Conservation (phyloP, 2,797 vertebrate genomes). For the Balearica regulorum region DNA sequence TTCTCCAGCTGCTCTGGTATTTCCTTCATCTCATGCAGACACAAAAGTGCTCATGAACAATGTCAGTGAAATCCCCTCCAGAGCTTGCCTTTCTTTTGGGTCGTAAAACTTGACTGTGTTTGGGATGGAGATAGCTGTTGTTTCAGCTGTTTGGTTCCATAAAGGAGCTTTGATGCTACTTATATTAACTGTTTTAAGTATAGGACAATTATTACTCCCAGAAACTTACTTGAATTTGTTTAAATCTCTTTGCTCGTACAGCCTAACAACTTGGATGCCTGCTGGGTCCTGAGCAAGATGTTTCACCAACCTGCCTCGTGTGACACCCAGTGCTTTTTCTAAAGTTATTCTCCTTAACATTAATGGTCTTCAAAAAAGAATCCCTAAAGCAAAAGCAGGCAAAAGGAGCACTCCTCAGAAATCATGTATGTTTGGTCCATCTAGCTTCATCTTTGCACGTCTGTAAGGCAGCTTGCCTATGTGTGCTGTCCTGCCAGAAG, state of each 20-base stretch:
- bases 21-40: not conserved
- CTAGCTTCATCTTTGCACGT: not conserved
- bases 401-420: not conserved
- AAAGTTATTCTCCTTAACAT: not conserved
- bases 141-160: not conserved
- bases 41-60: not conserved
- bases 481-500: not conserved
- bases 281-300: not conserved
- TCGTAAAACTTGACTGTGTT: not conserved
- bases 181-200: not conserved
- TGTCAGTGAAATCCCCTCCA: not conserved
- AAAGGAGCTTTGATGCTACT: not conserved
- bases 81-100: not conserved
- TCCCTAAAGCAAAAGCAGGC: not conserved
- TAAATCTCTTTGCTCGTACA: not conserved
- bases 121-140: not conserved
- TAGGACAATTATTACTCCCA: not conserved
- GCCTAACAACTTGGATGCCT: not conserved
- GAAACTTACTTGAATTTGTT: not conserved
- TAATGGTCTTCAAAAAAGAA: not conserved
- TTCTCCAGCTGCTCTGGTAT: constrained; percentile 6
- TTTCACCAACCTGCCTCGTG: not conserved
- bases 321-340: not conserved
- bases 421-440: accelerated
- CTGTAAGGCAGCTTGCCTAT: accelerated